Conservation (phyloP, 2,113 vertebrate species). For the Sigmodon hispidus region DNA sequence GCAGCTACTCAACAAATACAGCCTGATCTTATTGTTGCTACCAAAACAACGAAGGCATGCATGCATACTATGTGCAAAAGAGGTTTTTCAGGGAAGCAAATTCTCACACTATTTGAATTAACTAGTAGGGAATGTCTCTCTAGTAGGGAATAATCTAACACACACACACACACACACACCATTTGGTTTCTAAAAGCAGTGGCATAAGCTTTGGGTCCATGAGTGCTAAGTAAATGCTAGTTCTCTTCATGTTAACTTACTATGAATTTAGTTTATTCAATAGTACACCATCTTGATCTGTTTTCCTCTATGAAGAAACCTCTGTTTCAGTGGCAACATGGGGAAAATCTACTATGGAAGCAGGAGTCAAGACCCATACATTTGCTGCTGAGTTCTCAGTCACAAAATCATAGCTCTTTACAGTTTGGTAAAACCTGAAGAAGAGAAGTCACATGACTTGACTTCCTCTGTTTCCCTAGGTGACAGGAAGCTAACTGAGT, state of each 20-base stretch:
- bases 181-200: constrained; percentile 12
- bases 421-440: not conserved
- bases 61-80: not conserved
- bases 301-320: not conserved
- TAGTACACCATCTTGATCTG: not conserved
- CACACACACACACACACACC: not conserved
- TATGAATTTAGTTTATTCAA: not conserved
- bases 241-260: not conserved
- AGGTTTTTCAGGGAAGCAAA: not conserved
- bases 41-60: not conserved
- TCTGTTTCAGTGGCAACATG: not conserved
- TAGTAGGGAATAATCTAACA: not conserved
- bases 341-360: not conserved
- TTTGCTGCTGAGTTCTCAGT: not conserved
- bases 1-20: not conserved
- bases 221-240: not conserved
- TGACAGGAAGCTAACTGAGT: not conserved
- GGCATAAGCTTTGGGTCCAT: not conserved
- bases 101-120: not conserved
- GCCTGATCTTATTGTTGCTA: not conserved
- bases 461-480: not conserved
- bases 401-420: constrained; percentile 1
- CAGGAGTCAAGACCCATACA: not conserved
- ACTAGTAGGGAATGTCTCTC: not conserved
- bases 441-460: not conserved